A percentile compares a stretch with the other conserved stretches of the same genome.
These are phyloP conservation scores for Vandiemenella viatica DNA, from an alignment of 2,888 invertebrate genomes.

Conservation along the genomic window DNA sequence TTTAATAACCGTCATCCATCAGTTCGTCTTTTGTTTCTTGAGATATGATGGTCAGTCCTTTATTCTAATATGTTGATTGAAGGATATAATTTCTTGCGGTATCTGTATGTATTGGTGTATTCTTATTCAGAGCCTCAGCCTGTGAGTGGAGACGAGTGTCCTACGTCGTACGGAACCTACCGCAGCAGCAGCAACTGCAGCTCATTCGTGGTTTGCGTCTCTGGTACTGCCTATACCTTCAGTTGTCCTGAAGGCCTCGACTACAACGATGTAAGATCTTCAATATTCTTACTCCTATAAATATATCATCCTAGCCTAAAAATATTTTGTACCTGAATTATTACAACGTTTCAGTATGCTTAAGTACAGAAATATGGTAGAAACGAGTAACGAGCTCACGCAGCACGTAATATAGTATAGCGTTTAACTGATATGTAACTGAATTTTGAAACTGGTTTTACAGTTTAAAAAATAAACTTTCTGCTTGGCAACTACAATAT, in stretches of 20 bases:
- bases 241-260: constrained; percentile 45
- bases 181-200: constrained; percentile 44
- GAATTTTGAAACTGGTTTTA: no score
- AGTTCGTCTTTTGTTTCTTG: background rate
- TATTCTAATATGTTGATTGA: background rate
- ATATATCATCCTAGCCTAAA: no score
- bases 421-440: no score
- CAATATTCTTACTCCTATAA: no score
- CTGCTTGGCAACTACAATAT: no score
- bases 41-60: background rate
- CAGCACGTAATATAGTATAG: no score
- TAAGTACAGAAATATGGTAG: no score
- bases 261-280: constrained; percentile 39
- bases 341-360: no score
- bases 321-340: no score
- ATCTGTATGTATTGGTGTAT: background rate
- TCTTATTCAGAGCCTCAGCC: constrained; percentile 6
- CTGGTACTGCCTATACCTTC: constrained; percentile 41
- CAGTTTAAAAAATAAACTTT: no score
- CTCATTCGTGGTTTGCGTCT: constrained; percentile 48
- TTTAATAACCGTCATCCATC: background rate
- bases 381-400: no score
- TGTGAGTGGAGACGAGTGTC: constrained; percentile 28
- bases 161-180: constrained; percentile 42
- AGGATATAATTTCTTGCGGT: background rate